Evolutionary conservation across 2,888 invertebrate species (phyloP), one percentile per base, ranked within the genome.

Genomic region (Exocentrus adspersus): DNA sequence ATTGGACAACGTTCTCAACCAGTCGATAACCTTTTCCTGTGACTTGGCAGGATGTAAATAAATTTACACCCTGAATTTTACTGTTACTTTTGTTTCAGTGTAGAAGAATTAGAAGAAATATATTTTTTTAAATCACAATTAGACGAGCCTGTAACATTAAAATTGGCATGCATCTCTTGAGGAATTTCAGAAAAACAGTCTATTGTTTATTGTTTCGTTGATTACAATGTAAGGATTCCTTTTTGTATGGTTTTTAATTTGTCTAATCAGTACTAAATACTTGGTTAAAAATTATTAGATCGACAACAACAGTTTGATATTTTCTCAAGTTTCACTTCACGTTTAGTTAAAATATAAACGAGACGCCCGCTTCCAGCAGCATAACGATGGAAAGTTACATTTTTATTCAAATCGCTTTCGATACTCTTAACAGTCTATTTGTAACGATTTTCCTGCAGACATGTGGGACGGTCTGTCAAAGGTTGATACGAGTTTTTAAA

Each of bases 1-100:
- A 57, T 57, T 57, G 30, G 57, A 32, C 32, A 54, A 12, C 17
- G 17, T 46, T 19, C n/a, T 20, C 43, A 48, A 48, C 12, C 51
- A 57, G 57, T 73, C 72, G 69, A 69, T 70, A 71, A 73, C 70
- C 72, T 24, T 7, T 12, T n/a, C n/a, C n/a, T n/a, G n/a, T n/a
- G n/a, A n/a, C n/a, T n/a, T n/a, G n/a, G n/a, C n/a, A n/a, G n/a
- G n/a, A n/a, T n/a, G n/a, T n/a, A n/a, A n/a, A n/a, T n/a, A n/a
- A n/a, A n/a, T n/a, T n/a, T n/a, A n/a, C n/a, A n/a, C n/a, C n/a
- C n/a, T n/a, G n/a, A n/a, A n/a, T n/a, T n/a, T n/a, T n/a, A n/a
- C n/a, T n/a, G n/a, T n/a, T n/a, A n/a, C n/a, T n/a, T n/a, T n/a
- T n/a, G n/a, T n/a, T n/a, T n/a, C n/a, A n/a, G n/a, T n/a, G n/a